Base-by-base conservation (phyloP, 2,888 invertebrate species). In the Scaptomyza tumidula region DNA sequence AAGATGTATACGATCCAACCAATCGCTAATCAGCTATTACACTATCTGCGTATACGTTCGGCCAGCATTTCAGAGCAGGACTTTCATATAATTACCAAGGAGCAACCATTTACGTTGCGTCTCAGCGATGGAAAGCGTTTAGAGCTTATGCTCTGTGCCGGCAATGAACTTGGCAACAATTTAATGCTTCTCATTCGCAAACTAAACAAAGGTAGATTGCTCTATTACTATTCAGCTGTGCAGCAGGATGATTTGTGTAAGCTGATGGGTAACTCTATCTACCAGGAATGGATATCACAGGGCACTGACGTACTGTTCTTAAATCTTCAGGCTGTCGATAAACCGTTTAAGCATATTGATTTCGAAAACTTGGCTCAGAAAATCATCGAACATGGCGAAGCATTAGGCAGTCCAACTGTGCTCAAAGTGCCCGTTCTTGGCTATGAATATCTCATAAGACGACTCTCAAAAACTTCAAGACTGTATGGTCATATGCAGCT, bases 1-100 rank as follows among this genome's bases (percentile, higher is more conserved):
- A 74, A 71, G 33, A 86, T 85, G 80, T 86, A 80, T 49, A 86
- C 86, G 3, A 81, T 78, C 0, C 55, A 54, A n/a, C 52, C 68
- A 1, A 44, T 85, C 46, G 81, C 86, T 24, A 14, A 48, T 0
- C 85, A 85, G 29, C 45, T 85, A 24, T 6, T 65, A 0, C 9
- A 11, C 1, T 78, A 81, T 37, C 56, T 85, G 0, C n/a, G 5
- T 6, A 9, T n/a, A 0, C 84, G 77, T 5, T 50, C 60, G 0
- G 71, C 71, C 1, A 57, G 66, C 13, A 46, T 84, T 10, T 44
- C 49, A 0, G 16, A 35, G 14, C 10, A 57, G 7, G 73, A 86
- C 6, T 84, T 82, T 13, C 43, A 68, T 3, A 63, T 85, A 29
- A 59, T 84, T 2, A 31, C 63, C 13, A 66, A 70, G 0, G 16